Base-by-base conservation (phyloP, 2,113 vertebrate species). In the Sialia sialis region DNA sequence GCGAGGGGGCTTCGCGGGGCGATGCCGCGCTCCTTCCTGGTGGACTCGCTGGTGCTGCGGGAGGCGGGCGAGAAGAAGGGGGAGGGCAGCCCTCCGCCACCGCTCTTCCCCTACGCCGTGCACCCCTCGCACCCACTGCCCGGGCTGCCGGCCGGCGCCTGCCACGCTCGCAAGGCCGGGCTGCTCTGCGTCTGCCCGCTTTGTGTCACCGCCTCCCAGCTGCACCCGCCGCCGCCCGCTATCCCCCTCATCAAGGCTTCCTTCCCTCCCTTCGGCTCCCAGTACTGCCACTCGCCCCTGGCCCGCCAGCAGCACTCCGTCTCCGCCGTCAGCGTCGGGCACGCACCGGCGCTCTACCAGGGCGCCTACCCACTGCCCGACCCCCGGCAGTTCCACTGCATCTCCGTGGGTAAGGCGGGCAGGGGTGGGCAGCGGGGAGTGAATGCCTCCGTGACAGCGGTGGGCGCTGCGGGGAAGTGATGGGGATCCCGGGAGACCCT, bases 1-100 rank as follows among this genome's bases (percentile, higher is more conserved):
- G 70, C 87, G 93, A 81, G 90, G 72, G 66, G 16, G 41, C 83
- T 95, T 91, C 94, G 94, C 87, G 72, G 94, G 87, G 97, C 93
- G 79, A 99, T 99, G 99, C 99, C 99, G 80, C 98, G 99, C 94
- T 99, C 99, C 81, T 99, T 99, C 97, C 98, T 99, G 52, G 99
- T 99, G 98, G 99, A 99, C 97, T 99, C 99, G 79, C 98, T 99
- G 91, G 99, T 99, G 98, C 98, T 99, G 97, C 98, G 99, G 93
- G 99, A 99, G 96, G 96, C 98, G 6, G 97, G 96, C 38, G 99
- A 99, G 77, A 99, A 99, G 90, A 98, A 98, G 46, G 95, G 95
- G 13, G 98, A 98, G 80, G 98, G 98, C n/a, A 98, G 94, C 93
- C 99, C 99, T 29, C 96, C 95, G 54, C 98, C 99, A 4, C 99